These are phyloP conservation scores for Enchytraeus crypticus DNA, from an alignment of 2,888 invertebrate genomes.

Conservation along the genomic window DNA sequence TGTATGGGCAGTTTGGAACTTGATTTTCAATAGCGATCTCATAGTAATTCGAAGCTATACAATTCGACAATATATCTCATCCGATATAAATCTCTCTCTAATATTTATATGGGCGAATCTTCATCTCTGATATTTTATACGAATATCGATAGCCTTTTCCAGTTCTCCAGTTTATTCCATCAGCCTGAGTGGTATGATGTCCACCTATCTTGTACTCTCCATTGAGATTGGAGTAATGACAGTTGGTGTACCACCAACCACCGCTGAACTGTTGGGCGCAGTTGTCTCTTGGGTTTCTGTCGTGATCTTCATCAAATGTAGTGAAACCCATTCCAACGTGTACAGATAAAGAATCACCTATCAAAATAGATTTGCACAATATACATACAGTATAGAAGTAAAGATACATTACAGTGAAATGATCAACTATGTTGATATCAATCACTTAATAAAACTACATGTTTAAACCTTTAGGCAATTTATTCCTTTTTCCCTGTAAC, in stretches of 20 bases:
- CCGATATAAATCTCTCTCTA: too few relatives aligned
- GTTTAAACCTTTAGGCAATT: too few relatives aligned
- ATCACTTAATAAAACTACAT: too few relatives aligned
- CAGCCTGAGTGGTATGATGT: neutral
- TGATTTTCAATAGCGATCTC: too few relatives aligned
- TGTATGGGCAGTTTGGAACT: too few relatives aligned
- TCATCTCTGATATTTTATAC: neutral
- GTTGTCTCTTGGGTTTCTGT: neutral
- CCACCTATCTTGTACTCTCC: neutral
- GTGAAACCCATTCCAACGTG: neutral
- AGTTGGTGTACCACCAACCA: neutral
- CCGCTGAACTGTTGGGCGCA: neutral
- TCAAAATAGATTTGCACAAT: too few relatives aligned
- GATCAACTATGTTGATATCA: too few relatives aligned
- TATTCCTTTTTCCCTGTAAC: too few relatives aligned
- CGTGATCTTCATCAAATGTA: neutral
- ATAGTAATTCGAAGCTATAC: too few relatives aligned
- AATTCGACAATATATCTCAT: too few relatives aligned
- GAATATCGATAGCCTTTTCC: neutral
- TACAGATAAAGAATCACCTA: neutral
- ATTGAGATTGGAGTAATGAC: neutral
- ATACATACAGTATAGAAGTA: too few relatives aligned
- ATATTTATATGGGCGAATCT: neutral
- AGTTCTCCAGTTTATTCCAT: neutral
- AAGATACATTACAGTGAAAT: too few relatives aligned